Evolutionary conservation across 2,888 invertebrate species (phyloP).

Genomic region (Lithophane semibrunnea): DNA sequence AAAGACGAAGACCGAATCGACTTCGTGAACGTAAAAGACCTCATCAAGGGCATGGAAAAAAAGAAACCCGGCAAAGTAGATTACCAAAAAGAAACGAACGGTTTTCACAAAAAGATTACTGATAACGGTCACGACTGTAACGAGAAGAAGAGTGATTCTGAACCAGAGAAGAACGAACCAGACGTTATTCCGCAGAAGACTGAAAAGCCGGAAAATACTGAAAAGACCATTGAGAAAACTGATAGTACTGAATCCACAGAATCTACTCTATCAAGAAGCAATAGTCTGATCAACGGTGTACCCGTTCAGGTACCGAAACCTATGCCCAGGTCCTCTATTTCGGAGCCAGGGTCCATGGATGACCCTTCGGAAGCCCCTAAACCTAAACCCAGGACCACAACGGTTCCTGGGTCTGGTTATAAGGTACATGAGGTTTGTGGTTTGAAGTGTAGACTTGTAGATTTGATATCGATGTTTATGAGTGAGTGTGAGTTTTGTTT

Average conservation of each 20-base stretch:
- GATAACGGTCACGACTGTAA: constrained; percentile 80
- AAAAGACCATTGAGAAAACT: constrained; percentile 76
- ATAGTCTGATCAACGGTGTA: constrained; percentile 84
- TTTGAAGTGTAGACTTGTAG: constrained; percentile 49
- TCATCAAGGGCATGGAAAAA: constrained; percentile 92
- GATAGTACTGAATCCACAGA: constrained; percentile 83
- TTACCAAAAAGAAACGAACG: constrained; percentile 81
- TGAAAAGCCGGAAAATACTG: constrained; percentile 66
- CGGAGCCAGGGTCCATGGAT: constrained; percentile 91
- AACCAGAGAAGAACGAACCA: constrained; percentile 69
- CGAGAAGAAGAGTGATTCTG: constrained; percentile 71
- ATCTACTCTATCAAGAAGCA: constrained; percentile 81
- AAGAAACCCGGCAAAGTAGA: constrained; percentile 79
- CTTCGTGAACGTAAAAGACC: constrained; percentile 90
- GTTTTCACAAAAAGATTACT: constrained; percentile 81
- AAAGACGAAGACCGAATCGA: constrained; percentile 89
- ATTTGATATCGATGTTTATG: constrained; percentile 24
- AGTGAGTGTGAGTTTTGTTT: constrained; percentile 36
- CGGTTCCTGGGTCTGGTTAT: constrained; percentile 92
- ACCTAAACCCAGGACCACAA: constrained; percentile 93
- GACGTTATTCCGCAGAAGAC: constrained; percentile 67
- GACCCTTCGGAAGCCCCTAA: constrained; percentile 86
- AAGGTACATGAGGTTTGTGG: constrained; percentile 91
- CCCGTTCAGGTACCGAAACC: constrained; percentile 93
- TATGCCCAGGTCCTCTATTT: constrained; percentile 94